These are phyloP conservation scores for Scomber japonicus DNA, from an alignment of 2,113 vertebrate species.

Conservation along the genomic window DNA sequence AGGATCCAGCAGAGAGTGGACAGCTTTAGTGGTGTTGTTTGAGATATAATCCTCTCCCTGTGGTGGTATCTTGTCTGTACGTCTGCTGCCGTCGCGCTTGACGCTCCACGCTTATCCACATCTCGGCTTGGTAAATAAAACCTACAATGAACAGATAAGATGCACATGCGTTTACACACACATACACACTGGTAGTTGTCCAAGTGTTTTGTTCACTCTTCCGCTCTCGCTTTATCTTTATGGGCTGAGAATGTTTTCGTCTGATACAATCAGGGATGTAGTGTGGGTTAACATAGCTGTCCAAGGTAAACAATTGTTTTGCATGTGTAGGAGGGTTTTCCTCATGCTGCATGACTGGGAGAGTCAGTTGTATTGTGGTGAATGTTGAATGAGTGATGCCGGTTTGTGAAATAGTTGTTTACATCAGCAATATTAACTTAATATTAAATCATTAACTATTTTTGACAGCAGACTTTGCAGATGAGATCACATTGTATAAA, in stretches of 20 bases:
- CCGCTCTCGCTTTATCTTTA: slow-evolving; percentile 28
- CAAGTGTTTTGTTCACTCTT: slow-evolving; percentile 11
- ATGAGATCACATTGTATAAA: too few species aligned
- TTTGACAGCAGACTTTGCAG: too few species aligned
- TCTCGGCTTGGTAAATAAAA: slow-evolving; percentile 49
- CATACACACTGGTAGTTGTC: not conserved
- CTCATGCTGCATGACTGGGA: not conserved
- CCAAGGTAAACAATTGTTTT: not conserved
- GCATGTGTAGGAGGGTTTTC: not conserved
- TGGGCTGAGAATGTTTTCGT: slow-evolving; percentile 9
- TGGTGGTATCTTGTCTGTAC: slow-evolving; percentile 25
- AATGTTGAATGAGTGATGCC: too few species aligned
- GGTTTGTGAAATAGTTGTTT: too few species aligned
- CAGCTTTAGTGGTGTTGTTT: slow-evolving; percentile 44
- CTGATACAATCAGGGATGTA: slow-evolving; percentile 9
- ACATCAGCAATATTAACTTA: too few species aligned
- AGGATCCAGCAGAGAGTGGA: slow-evolving; percentile 48
- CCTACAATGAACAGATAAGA: slow-evolving; percentile 37
- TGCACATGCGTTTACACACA: not conserved
- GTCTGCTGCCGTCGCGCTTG: not conserved
- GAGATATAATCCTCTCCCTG: slow-evolving; percentile 54
- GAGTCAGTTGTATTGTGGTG: not conserved
- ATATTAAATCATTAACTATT: too few species aligned
- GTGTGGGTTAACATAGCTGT: not conserved
- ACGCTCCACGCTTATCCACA: slow-evolving; percentile 37